Conservation (phyloP, 2,888 invertebrate species). For the Mayetiola destructor region DNA sequence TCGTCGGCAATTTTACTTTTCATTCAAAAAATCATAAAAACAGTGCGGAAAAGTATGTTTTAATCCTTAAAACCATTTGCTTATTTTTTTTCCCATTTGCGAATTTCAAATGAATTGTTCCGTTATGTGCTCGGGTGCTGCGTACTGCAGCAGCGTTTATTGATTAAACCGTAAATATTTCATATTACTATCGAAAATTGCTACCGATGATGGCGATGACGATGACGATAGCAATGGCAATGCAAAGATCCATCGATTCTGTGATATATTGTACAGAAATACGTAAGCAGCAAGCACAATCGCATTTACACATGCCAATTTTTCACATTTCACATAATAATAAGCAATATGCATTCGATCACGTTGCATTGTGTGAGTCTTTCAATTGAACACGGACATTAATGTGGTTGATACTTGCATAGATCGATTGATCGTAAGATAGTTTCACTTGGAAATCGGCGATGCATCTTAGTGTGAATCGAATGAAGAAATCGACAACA, state of each 20-base stretch:
- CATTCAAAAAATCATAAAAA: no score
- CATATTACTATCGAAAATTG: not conserved
- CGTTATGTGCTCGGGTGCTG: no score
- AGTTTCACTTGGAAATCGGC: not conserved
- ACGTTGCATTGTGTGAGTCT: no score
- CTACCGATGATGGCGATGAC: not conserved
- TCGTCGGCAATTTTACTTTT: no score
- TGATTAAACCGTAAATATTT: no score
- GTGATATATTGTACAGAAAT: not conserved
- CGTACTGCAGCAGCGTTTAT: no score
- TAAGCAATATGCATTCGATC: constrained; percentile 1
- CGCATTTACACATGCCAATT: not conserved
- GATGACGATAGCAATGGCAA: no score
- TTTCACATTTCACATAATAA: not conserved
- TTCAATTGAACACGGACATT: not conserved
- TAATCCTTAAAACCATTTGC: no score
- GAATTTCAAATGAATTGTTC: not conserved
- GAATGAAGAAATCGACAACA: no score
- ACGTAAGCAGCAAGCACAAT: not conserved
- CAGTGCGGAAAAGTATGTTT: no score
- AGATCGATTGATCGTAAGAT: not conserved
- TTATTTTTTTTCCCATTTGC: no score
- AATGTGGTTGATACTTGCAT: not conserved
- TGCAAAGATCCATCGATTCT: not conserved
- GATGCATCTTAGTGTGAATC: no score